phyloP scores from a whole-genome alignment of 2,888 invertebrate species.

The Mesodorylaimus sp. region DNA sequence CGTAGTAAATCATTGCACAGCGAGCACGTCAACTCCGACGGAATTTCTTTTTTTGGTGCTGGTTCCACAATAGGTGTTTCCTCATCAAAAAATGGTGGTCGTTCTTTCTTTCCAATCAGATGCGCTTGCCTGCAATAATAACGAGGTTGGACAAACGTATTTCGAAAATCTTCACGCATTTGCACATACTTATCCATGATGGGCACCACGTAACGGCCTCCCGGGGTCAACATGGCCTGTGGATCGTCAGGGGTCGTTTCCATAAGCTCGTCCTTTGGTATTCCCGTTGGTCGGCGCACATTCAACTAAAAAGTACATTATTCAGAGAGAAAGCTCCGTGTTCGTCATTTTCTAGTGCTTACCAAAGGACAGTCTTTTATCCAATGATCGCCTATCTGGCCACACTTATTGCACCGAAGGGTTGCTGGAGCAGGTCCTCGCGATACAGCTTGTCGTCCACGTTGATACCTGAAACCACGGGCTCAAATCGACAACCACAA shows the following conservation, averaged over 20 bases:
- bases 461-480: neutral
- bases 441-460: conserved; percentile 14
- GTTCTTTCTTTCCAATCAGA: conserved; percentile 49
- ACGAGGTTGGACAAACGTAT: neutral
- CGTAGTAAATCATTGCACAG: conserved; percentile 75
- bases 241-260: conserved; percentile 30
- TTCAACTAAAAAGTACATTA: conserved; percentile 19
- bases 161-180: neutral
- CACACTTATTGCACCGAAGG: conserved; percentile 84
- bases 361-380: conserved; percentile 71
- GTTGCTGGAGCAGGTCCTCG: conserved; percentile 70
- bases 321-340: neutral
- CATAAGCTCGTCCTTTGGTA: conserved; percentile 47
- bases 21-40: conserved; percentile 73
- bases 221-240: conserved; percentile 33
- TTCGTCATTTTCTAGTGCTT: conserved; percentile 4
- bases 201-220: conserved; percentile 35
- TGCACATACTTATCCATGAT: conserved; percentile 32
- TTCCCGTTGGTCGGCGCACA: conserved; percentile 62
- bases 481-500: neutral
- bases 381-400: conserved; percentile 88
- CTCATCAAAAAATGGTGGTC: conserved; percentile 44
- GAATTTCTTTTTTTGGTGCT: conserved; percentile 43
- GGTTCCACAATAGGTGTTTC: conserved; percentile 21
- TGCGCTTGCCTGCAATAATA: conserved; percentile 49